Percentiles rank a stretch among this genome's conserved stretches.
Conservation (phyloP, 2,797 vertebrate species). For the Squalus acanthias region DNA sequence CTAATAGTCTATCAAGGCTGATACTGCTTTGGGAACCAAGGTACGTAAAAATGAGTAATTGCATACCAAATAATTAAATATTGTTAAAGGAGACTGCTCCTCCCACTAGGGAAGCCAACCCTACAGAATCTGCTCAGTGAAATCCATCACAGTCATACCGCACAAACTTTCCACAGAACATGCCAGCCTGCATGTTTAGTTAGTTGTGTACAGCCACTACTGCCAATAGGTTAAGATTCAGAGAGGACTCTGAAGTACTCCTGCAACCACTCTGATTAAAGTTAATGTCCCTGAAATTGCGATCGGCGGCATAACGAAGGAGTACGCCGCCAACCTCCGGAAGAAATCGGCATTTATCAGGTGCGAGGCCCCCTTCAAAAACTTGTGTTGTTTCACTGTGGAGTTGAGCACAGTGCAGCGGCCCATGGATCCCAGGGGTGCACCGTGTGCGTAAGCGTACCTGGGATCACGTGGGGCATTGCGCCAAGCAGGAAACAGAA, state of each 20-base stretch:
- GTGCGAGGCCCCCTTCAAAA: too few species aligned
- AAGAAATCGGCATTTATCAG: too few species aligned
- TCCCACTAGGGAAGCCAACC: slow-evolving; percentile 55
- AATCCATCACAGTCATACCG: background rate
- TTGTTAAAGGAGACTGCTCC: slow-evolving; percentile 67
- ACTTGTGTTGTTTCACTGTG: too few species aligned
- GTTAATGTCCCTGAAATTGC: background rate
- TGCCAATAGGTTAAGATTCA: background rate
- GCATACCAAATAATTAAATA: slow-evolving; percentile 68
- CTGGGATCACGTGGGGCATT: too few species aligned
- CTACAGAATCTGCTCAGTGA: background rate
- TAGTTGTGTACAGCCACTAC: too few species aligned
- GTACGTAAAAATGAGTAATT: slow-evolving; percentile 60
- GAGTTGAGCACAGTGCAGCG: too few species aligned
- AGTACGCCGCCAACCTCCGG: too few species aligned
- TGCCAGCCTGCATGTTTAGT: background rate
- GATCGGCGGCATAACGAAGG: too few species aligned
- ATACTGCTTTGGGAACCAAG: background rate
- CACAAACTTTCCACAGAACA: background rate
- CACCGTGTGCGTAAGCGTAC: too few species aligned
- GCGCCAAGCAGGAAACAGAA: too few species aligned
- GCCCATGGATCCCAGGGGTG: too few species aligned
- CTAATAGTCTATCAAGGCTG: background rate
- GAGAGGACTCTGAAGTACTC: background rate
- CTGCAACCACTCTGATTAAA: background rate